These are phyloP conservation scores for Leguminivora glycinivorella DNA, from an alignment of 1,140 invertebrate species.

Conservation along the genomic window DNA sequence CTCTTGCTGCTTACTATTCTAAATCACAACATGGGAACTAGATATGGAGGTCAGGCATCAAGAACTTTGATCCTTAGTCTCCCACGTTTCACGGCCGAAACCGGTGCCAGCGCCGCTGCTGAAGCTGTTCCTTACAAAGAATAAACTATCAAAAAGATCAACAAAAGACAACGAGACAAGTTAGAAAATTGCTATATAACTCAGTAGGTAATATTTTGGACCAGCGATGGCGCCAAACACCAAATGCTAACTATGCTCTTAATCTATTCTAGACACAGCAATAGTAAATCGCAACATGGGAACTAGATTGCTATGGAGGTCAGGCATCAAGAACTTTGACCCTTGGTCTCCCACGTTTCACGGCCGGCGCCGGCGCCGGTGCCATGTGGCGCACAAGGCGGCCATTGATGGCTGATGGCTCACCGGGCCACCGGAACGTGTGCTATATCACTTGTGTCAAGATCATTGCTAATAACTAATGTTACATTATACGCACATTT, in stretches of 20 bases:
- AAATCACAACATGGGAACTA: constrained; percentile 32
- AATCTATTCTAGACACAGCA: neutral
- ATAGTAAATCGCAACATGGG: constrained; percentile 29
- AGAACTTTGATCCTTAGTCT: constrained; percentile 60
- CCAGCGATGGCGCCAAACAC: neutral
- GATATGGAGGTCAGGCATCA: constrained; percentile 58
- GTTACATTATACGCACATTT: neutral
- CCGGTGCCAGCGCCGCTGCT: constrained; percentile 57
- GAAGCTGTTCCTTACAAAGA: no score
- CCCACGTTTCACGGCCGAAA: constrained; percentile 59
- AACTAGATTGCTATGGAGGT: constrained; percentile 52
- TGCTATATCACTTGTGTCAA: constrained; percentile 40
- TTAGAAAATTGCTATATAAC: no score
- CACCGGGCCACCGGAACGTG: constrained; percentile 47
- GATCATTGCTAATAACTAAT: constrained; percentile 33
- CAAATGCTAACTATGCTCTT: neutral
- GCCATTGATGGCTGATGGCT: constrained; percentile 58
- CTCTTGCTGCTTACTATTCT: no score
- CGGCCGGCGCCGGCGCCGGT: constrained; percentile 58
- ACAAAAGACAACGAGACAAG: no score
- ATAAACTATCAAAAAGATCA: no score
- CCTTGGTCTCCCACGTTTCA: constrained; percentile 60
- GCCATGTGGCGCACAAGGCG: constrained; percentile 56
- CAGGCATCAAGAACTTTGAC: constrained; percentile 59
- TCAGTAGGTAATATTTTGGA: no score